These are phyloP conservation scores for Cladorhizidae sp. DNA, from an alignment of 37 sponge, comb jelly and placozoan species.

Conservation along the genomic window DNA sequence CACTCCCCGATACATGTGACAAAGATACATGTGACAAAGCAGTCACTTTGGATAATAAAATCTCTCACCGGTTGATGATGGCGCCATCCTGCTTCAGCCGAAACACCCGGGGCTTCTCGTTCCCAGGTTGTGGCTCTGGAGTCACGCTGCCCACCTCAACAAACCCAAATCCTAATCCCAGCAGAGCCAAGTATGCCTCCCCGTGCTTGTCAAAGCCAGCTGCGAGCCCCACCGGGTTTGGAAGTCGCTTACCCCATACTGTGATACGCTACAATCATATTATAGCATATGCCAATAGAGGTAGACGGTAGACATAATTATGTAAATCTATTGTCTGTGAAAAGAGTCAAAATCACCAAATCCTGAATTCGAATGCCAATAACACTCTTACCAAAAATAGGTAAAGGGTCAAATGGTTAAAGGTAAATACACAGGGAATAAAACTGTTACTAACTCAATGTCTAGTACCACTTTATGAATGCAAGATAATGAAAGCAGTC, in stretches of 20 bases:
- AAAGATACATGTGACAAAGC: neutral
- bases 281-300: too few species aligned
- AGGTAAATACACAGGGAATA: too few species aligned
- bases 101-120: conserved; percentile 88
- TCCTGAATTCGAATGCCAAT: too few species aligned
- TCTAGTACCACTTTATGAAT: too few species aligned
- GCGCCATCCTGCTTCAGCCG: conserved; percentile 84
- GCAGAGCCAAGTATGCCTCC: conserved; percentile 70
- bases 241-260: conserved; percentile 65
- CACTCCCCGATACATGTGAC: neutral
- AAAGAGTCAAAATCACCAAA: too few species aligned
- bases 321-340: too few species aligned
- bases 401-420: too few species aligned
- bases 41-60: too few species aligned
- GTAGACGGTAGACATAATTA: too few species aligned
- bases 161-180: conserved; percentile 87
- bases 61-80: conserved; percentile 90
- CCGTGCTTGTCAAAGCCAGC: conserved; percentile 98
- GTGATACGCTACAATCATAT: conserved; percentile 34
- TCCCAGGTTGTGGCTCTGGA: conserved; percentile 87
- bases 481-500: too few species aligned
- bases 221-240: conserved; percentile 90
- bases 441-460: too few species aligned
- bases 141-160: conserved; percentile 95
- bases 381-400: too few species aligned